A percentile compares a stretch with the other conserved stretches of the same genome.
Evolutionary conservation across 1,140 invertebrate genomes (phyloP).

Genomic region (Holcopasites calliopsidis): DNA sequence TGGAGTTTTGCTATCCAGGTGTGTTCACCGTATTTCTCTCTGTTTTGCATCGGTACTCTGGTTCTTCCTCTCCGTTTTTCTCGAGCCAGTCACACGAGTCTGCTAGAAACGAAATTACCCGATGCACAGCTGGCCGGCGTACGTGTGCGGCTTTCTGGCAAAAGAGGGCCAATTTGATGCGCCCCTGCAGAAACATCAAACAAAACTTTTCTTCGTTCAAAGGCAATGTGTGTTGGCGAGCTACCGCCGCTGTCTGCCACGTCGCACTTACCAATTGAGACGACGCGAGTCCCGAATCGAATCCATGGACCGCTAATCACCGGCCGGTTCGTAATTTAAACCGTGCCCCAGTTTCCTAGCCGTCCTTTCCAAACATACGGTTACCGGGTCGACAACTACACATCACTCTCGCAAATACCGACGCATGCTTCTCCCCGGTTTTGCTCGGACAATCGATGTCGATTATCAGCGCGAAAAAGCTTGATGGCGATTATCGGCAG

Average conservation of each 20-base stretch:
- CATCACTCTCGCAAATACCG: neutral
- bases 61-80: neutral
- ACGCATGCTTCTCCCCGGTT: neutral
- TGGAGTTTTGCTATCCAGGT: conserved; percentile 39
- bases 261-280: conserved; percentile 42
- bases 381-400: conserved; percentile 1
- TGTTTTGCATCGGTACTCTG: neutral
- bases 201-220: conserved; percentile 35
- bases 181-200: conserved; percentile 52
- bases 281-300: neutral
- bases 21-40: neutral
- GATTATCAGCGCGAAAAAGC: conserved; percentile 27
- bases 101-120: conserved; percentile 56
- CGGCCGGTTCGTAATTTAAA: conserved; percentile 3
- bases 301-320: conserved; percentile 24
- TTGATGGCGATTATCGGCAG: conserved; percentile 27
- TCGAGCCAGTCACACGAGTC: conserved; percentile 38
- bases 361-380: conserved; percentile 13
- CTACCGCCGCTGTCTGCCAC: conserved; percentile 10
- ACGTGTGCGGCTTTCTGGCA: conserved; percentile 23
- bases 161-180: conserved; percentile 43
- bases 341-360: conserved; percentile 42
- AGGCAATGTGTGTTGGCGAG: conserved; percentile 36
- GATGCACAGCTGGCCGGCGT: conserved; percentile 10
- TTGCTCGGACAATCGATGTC: neutral